These are phyloP conservation scores for Enteromius thamalakanensis DNA, from an alignment of 2,797 vertebrate species.

Conservation along the genomic window DNA sequence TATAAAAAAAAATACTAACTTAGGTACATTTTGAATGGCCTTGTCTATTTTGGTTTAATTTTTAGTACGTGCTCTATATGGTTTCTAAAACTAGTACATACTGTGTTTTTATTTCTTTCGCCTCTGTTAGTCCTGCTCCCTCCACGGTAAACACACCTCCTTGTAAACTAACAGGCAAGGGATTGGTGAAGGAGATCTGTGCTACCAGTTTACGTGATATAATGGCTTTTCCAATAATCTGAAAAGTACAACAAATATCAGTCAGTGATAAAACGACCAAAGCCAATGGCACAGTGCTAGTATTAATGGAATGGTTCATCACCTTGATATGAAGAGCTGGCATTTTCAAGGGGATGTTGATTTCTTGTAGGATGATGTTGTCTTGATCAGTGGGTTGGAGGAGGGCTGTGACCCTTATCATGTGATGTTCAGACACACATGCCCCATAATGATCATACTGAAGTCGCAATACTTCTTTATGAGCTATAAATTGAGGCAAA, in stretches of 20 bases:
- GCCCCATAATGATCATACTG: conserved; percentile 73
- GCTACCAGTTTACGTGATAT: conserved; percentile 59
- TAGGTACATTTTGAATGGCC: background rate
- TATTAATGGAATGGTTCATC: background rate
- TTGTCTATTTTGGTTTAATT: background rate
- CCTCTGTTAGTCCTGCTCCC: conserved; percentile 74
- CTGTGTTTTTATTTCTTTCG: conserved; percentile 68
- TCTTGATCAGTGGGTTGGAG: conserved; percentile 60
- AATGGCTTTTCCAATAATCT: conserved; percentile 71
- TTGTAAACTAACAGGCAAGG: conserved; percentile 73
- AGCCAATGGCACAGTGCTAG: background rate
- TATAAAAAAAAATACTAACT: background rate
- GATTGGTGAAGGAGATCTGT: conserved; percentile 77
- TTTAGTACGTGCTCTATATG: background rate
- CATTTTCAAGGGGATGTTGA: conserved; percentile 73
- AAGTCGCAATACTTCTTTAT: conserved; percentile 77
- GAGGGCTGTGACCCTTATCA: conserved; percentile 75
- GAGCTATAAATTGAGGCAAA: conserved; percentile 60
- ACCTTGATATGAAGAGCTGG: conserved; percentile 73
- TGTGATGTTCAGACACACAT: conserved; percentile 73
- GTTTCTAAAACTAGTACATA: conserved; percentile 63
- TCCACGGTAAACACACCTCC: conserved; percentile 78
- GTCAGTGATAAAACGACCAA: background rate
- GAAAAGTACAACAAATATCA: conserved; percentile 18
- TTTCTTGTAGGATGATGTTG: conserved; percentile 65